Evolutionary conservation across 2,888 invertebrate species (phyloP), one percentile per base, ranked within the genome.

Genomic region (Heliconius erato): DNA sequence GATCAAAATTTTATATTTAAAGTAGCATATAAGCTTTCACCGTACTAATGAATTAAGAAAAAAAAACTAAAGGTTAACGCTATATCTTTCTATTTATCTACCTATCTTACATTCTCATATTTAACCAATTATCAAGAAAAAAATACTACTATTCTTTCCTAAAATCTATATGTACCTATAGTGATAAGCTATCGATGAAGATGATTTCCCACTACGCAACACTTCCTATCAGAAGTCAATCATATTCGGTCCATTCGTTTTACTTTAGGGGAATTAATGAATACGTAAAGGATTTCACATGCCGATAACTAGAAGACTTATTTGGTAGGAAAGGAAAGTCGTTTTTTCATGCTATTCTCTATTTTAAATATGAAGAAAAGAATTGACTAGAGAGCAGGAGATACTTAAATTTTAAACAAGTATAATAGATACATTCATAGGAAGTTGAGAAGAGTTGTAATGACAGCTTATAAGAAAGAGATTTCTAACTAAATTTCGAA

Each of bases 191-290:
- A 5, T 35, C 12, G 11, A 32, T 5, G 32, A 74, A 74, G 28
- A n/a, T 19, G 28, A n/a, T 23, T 59, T 54, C 23, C 54, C n/a
- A 35, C 14, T 7, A 76, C 16, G 12, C 19, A n/a, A 76, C 16
- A 63, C 14, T 76, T 76, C n/a, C 35, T 63, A 76, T 40, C 6
- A 59, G 59, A 74, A 35, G 7, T 78, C 79, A 78, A 86, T 86
- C 86, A 85, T 84, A 84, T 83, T 84, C 79, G 86, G 86, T 86
- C 86, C 86, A 86, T 84, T 84, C 86, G 86, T 84, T 82, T 35
- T 26, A 74, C 54, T 65, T 40, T 74, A 59, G 49, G 68, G 79
- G 81, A 82, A 76, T 82, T 71, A 79, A 85, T 74, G 63, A 81
- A 84, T 72, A 74, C 54, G 54, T 63, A 26, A 9, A 63, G 72